phyloP scores from a whole-genome alignment of 2,888 invertebrate genomes.

The Beris chalybata region DNA sequence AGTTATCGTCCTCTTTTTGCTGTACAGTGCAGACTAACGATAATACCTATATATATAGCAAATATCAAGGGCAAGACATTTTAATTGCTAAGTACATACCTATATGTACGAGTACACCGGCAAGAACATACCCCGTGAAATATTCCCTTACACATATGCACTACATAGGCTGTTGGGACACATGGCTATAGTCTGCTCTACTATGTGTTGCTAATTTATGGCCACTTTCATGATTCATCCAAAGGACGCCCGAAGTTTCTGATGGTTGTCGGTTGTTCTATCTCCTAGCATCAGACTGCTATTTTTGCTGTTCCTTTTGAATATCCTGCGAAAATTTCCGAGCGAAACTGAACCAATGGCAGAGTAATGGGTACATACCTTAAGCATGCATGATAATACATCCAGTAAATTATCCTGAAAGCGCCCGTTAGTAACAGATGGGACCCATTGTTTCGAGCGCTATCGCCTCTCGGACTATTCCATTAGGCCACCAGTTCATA shows the following conservation, averaged over 20 bases:
- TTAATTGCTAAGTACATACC: conserved; percentile 17
- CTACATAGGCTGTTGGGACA: neutral
- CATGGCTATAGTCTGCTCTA: neutral
- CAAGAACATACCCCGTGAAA: conserved; percentile 14
- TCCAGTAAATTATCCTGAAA: conserved; percentile 39
- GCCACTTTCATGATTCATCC: conserved; percentile 35
- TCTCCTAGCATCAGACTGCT: neutral
- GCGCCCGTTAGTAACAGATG: conserved; percentile 39
- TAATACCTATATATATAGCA: neutral
- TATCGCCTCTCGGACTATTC: neutral
- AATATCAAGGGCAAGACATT: conserved; percentile 28
- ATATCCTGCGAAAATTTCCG: conserved; percentile 17
- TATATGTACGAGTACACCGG: neutral
- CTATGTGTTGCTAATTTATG: conserved; percentile 37
- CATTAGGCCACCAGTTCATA: neutral
- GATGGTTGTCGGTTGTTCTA: conserved; percentile 11
- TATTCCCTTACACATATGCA: conserved; percentile 9
- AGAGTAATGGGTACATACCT: conserved; percentile 31
- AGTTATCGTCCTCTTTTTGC: too few relatives aligned
- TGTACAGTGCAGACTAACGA: too few relatives aligned
- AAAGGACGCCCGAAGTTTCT: conserved; percentile 4
- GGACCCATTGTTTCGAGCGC: conserved; percentile 32
- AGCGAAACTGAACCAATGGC: conserved; percentile 20
- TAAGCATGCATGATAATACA: conserved; percentile 40
- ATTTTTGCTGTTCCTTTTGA: neutral